Evolutionary conservation across 2,113 vertebrate species (phyloP).

Genomic region (Cairina moschata): DNA sequence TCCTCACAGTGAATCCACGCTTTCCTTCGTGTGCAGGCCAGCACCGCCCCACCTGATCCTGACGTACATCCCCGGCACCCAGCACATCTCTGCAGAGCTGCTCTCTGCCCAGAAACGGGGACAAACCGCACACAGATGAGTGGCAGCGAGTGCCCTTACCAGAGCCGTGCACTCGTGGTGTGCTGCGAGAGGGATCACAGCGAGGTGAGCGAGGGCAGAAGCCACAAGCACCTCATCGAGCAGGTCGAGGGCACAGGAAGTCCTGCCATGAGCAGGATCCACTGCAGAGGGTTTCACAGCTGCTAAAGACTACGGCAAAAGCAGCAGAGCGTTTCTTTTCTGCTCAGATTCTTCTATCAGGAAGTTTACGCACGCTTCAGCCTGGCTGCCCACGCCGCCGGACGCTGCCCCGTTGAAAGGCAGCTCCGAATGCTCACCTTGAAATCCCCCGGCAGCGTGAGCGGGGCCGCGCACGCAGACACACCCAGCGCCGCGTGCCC

Average conservation of each 20-base stretch:
- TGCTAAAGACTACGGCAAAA: not conserved
- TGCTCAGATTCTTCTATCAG: not conserved
- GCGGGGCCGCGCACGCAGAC: not conserved
- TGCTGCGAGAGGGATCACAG: fast-evolving
- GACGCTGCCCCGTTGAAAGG: not conserved
- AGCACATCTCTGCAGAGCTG: not conserved
- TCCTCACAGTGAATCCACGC: not conserved
- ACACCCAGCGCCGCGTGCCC: not conserved
- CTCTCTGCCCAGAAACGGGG: not conserved
- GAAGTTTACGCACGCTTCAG: not conserved
- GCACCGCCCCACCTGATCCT: not conserved
- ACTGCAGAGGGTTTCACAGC: not conserved
- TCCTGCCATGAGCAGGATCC: not conserved
- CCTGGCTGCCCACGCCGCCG: not conserved
- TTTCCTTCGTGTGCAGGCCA: not conserved
- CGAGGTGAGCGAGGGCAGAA: not conserved
- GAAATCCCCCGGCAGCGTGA: not conserved
- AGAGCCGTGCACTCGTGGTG: fast-evolving
- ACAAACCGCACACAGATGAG: not conserved
- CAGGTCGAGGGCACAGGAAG: not conserved
- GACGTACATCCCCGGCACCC: fast-evolving
- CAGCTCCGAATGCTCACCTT: conserved; percentile 20
- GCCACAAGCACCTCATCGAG: not conserved
- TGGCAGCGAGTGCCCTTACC: not conserved
- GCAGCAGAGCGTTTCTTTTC: not conserved